phyloP scores from a whole-genome alignment of 2,113 vertebrate genomes.

The Micromys minutus region DNA sequence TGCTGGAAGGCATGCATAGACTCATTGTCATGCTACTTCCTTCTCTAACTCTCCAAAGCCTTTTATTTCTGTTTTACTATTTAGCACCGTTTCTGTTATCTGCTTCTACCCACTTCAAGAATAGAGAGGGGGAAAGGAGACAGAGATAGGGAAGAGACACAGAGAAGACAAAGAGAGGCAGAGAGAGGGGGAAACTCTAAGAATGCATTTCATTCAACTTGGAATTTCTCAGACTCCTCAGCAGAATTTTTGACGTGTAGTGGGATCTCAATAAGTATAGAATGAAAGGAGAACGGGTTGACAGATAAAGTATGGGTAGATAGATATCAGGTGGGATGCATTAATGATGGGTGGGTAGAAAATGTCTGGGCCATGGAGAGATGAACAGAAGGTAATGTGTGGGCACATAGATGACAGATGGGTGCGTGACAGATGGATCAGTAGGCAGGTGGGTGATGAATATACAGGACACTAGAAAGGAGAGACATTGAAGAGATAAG shows the following conservation, averaged over 20 bases:
- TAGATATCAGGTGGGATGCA: not conserved
- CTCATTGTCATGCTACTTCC: not conserved
- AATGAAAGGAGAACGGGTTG: not conserved
- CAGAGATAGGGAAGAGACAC: not conserved
- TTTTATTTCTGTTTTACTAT: conserved; percentile 17
- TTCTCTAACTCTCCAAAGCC: not conserved
- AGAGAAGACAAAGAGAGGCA: not conserved
- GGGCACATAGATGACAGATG: not conserved
- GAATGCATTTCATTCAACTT: conserved; percentile 20
- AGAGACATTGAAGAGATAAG: not conserved
- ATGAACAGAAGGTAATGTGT: not conserved
- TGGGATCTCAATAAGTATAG: not conserved
- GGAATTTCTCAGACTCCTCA: conserved; percentile 22
- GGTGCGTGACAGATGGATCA: not conserved
- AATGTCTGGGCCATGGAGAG: not conserved
- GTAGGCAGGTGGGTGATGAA: not conserved
- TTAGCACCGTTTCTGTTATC: not conserved
- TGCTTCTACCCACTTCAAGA: not conserved
- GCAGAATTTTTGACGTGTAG: conserved; percentile 2
- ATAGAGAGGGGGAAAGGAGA: not conserved
- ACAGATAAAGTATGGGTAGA: not conserved
- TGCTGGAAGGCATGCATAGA: not conserved
- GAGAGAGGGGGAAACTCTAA: not conserved
- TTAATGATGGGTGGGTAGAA: not conserved
- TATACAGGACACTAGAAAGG: not conserved